phyloP scores from a whole-genome alignment of 2,888 invertebrate genomes.

The Lepidonotus clava region DNA sequence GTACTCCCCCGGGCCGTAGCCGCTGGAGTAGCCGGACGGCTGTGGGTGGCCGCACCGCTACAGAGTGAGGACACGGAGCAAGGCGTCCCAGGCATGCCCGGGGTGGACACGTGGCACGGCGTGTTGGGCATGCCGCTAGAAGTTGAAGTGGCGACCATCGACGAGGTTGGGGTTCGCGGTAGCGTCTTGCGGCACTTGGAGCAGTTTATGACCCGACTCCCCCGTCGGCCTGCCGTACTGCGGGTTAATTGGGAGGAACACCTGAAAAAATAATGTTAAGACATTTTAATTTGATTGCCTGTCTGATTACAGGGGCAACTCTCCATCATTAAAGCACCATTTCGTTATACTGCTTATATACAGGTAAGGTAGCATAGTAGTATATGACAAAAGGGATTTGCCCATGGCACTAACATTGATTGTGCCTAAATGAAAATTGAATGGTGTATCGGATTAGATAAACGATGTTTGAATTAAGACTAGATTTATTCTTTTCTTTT shows the following conservation, averaged over 20 bases:
- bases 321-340: too few relatives aligned
- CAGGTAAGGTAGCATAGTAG: too few relatives aligned
- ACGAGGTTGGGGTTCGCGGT: not conserved
- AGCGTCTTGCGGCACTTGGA: slow-evolving; percentile 42
- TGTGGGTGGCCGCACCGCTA: not conserved
- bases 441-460: too few relatives aligned
- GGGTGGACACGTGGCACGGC: too few relatives aligned
- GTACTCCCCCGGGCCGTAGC: not conserved
- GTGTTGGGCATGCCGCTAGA: not conserved
- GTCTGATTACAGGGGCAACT: too few relatives aligned
- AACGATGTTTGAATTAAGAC: too few relatives aligned
- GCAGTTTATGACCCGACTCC: slow-evolving; percentile 48
- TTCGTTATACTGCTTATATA: too few relatives aligned
- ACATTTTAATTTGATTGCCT: too few relatives aligned
- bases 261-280: not conserved
- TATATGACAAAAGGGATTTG: too few relatives aligned
- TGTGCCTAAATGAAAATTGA: too few relatives aligned
- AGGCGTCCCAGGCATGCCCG: not conserved
- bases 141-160: not conserved
- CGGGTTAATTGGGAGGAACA: slow-evolving; percentile 40
- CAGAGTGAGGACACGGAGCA: slow-evolving; percentile 1
- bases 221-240: slow-evolving; percentile 26
- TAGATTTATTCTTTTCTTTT: too few relatives aligned
- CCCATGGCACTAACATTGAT: too few relatives aligned
- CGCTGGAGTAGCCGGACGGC: not conserved